These are phyloP conservation scores for Rousettus leschenaultii DNA, from an alignment of 2,113 vertebrate genomes.

Conservation along the genomic window DNA sequence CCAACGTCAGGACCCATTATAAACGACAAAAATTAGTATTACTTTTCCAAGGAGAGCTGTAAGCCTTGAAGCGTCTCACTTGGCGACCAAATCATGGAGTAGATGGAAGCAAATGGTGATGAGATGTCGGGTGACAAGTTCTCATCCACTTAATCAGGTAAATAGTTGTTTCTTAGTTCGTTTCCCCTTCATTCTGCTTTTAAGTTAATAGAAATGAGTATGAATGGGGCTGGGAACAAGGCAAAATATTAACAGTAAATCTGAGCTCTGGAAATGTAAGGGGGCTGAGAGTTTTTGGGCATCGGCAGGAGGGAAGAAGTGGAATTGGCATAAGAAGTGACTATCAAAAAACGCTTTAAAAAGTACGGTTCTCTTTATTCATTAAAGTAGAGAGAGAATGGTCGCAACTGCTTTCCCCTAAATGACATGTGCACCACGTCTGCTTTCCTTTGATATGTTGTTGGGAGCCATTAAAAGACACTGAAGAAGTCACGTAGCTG, in stretches of 20 bases:
- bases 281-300: background rate
- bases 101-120: slow-evolving; percentile 56
- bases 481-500: too few species aligned
- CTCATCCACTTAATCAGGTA: slow-evolving; percentile 51
- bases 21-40: slow-evolving; percentile 40
- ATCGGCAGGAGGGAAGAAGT: slow-evolving; percentile 9
- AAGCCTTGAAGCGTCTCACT: slow-evolving; percentile 28
- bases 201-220: slow-evolving; percentile 20
- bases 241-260: slow-evolving; percentile 3
- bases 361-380: background rate
- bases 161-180: slow-evolving; percentile 38
- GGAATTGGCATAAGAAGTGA: background rate
- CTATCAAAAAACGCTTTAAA: background rate
- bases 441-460: slow-evolving; percentile 36
- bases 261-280: background rate
- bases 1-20: background rate
- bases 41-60: slow-evolving; percentile 17
- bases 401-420: background rate
- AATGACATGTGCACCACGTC: background rate
- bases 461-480: too few species aligned
- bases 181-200: slow-evolving; percentile 42
- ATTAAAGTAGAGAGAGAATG: slow-evolving; percentile 9
- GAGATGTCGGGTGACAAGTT: slow-evolving; percentile 40
- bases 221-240: background rate
- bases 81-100: background rate